Evolutionary conservation across 37 sponge, comb jelly and placozoan genomes (phyloP).

Genomic region (Chondrosia reniformis): DNA sequence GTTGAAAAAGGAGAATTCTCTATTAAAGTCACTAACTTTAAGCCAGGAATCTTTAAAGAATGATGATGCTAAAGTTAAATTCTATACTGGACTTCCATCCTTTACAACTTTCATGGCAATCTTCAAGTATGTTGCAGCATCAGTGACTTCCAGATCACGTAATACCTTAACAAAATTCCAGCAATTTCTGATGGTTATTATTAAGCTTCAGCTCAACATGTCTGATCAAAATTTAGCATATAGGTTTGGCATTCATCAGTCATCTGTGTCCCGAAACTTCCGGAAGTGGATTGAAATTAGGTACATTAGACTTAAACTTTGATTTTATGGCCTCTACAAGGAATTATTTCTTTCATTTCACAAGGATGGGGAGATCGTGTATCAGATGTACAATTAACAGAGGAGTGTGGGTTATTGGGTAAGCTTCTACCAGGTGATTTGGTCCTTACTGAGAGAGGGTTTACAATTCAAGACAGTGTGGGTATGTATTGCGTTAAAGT

Average conservation of each 20-base stretch:
- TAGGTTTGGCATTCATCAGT: constrained; percentile 18
- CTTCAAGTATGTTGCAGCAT: too few relatives aligned
- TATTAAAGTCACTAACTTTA: too few relatives aligned
- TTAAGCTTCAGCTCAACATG: constrained; percentile 13
- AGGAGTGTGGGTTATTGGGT: constrained; percentile 43
- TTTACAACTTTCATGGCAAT: too few relatives aligned
- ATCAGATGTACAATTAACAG: too few relatives aligned
- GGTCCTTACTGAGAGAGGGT: constrained; percentile 55
- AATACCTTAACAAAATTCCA: not conserved
- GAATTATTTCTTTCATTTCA: constrained; percentile 23
- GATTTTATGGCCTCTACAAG: constrained; percentile 31
- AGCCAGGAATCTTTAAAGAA: too few relatives aligned
- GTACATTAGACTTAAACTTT: not conserved
- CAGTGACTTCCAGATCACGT: too few relatives aligned
- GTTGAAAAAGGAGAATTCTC: too few relatives aligned
- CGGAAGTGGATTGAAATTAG: constrained; percentile 35
- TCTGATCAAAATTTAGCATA: constrained; percentile 18
- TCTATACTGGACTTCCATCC: too few relatives aligned
- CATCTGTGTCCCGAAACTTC: constrained; percentile 20
- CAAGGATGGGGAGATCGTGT: constrained; percentile 63
- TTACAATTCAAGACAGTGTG: constrained; percentile 34
- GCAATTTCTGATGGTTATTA: constrained; percentile 12
- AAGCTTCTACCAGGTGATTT: constrained; percentile 21
- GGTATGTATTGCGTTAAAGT: constrained; percentile 42
- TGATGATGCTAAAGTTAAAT: too few relatives aligned